These are phyloP conservation scores for Sebastes kiyomatsui DNA, from an alignment of 2,797 vertebrate genomes.

Conservation along the genomic window DNA sequence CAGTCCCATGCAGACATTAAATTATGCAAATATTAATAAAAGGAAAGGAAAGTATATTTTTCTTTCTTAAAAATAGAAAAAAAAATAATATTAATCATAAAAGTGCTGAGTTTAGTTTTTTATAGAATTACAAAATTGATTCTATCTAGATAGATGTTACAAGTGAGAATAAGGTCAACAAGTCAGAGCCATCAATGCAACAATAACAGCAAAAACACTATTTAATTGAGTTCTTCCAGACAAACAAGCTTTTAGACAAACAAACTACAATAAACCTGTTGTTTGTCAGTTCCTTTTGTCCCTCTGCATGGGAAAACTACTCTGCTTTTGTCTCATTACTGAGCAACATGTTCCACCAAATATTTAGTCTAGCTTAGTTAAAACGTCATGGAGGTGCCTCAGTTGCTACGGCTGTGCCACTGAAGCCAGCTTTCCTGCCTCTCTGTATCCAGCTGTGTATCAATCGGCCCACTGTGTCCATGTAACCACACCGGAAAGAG, in stretches of 20 bases:
- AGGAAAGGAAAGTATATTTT: background rate
- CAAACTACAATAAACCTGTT: constrained; percentile 2
- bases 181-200: background rate
- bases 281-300: constrained; percentile 9
- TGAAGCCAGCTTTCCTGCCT: constrained; percentile 37
- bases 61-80: background rate
- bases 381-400: constrained; percentile 9
- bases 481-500: constrained; percentile 38
- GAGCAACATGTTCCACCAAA: constrained; percentile 33
- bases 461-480: constrained; percentile 27
- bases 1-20: no score
- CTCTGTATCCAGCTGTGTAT: constrained; percentile 31
- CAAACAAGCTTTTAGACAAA: constrained; percentile 2
- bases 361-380: constrained; percentile 36
- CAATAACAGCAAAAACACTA: background rate
- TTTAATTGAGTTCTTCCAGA: background rate
- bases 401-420: constrained; percentile 5
- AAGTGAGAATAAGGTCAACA: background rate
- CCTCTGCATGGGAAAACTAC: background rate
- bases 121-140: background rate
- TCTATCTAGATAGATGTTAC: background rate
- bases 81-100: background rate
- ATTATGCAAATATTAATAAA: background rate
- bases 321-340: constrained; percentile 11
- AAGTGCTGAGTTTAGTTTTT: background rate